Percentiles rank a stretch among this genome's conserved stretches.
Evolutionary conservation across 2,113 vertebrate genomes (phyloP).

Genomic region (Ariopsis seemanni): DNA sequence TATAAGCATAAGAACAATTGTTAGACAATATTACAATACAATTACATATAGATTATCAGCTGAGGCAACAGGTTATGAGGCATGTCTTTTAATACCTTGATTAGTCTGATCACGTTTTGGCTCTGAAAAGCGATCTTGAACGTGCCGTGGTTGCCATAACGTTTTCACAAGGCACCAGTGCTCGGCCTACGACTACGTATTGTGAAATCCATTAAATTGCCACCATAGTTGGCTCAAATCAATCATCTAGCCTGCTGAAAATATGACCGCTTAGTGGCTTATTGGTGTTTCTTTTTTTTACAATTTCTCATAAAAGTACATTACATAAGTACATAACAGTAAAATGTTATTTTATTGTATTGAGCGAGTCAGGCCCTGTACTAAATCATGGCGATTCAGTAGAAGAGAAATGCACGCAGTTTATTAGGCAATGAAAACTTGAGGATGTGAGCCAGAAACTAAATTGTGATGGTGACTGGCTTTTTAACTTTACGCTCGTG

Average conservation of each 20-base stretch:
- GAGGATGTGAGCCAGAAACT: neutral
- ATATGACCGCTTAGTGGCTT: conserved; percentile 7
- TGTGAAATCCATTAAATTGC: neutral
- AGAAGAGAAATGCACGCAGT: conserved; percentile 18
- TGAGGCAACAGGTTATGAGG: neutral
- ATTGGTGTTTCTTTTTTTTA: conserved; percentile 19
- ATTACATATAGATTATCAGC: neutral
- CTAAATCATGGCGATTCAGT: neutral
- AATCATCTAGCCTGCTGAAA: neutral
- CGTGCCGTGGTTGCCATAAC: neutral
- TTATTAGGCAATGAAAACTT: conserved; percentile 35
- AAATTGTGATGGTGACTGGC: conserved; percentile 2
- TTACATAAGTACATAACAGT: neutral
- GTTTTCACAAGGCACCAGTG: neutral
- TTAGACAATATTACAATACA: neutral
- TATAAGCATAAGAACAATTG: neutral
- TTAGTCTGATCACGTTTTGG: neutral
- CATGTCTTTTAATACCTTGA: neutral
- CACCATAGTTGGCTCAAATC: conserved; percentile 11
- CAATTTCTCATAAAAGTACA: conserved; percentile 27
- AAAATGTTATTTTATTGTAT: conserved; percentile 28
- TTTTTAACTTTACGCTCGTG: neutral
- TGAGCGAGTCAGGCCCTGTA: neutral
- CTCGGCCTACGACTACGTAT: neutral
- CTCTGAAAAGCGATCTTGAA: neutral